Conservation (phyloP, 2,797 vertebrate species). For the Acanthis flammea region DNA sequence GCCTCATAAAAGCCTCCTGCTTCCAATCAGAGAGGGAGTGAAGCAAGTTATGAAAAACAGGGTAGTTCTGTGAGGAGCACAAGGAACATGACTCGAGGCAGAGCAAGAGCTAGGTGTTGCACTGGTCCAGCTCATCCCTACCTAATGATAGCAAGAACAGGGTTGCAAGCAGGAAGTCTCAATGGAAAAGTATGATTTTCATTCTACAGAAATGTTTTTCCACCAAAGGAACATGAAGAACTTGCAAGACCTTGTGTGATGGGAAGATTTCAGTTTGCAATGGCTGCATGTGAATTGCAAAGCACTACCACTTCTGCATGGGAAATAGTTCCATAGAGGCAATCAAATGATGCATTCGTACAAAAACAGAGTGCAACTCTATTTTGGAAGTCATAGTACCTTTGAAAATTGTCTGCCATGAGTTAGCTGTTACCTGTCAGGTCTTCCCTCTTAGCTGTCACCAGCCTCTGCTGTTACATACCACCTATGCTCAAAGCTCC, state of each 20-base stretch:
- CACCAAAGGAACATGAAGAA: background rate
- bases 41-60: background rate
- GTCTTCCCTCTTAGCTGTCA: background rate
- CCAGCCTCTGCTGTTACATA: background rate
- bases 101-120: background rate
- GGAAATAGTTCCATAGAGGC: background rate
- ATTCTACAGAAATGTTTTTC: background rate
- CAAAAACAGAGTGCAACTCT: background rate
- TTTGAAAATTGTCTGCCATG: background rate
- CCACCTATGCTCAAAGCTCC: background rate
- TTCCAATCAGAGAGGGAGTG: background rate
- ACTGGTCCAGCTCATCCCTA: background rate
- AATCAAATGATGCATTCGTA: conserved; percentile 26
- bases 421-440: background rate
- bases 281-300: background rate
- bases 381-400: background rate
- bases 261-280: background rate
- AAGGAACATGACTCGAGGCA: accelerated
- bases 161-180: background rate
- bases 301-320: background rate
- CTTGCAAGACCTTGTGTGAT: background rate
- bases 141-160: background rate
- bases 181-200: background rate
- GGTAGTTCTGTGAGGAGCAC: background rate
- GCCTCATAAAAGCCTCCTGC: background rate